Evolutionary conservation across 2,113 vertebrate genomes (phyloP), one percentile per base, ranked within the genome.

Genomic region (Pholis gunnellus): DNA sequence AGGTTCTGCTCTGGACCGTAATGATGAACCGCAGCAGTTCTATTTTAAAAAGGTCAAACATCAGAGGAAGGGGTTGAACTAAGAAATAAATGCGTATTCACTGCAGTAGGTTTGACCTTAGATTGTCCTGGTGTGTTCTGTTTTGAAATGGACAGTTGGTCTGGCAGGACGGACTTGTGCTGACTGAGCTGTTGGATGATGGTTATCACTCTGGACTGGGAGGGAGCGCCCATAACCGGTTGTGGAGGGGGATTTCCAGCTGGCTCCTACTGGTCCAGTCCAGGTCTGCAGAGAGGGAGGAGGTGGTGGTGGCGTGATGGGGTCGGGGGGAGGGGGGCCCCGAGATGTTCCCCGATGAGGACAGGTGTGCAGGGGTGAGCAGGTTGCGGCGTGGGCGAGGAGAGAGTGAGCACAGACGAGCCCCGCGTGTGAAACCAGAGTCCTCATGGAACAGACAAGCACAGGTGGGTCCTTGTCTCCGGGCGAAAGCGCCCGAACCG

Each of bases 391-490:
- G 64, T n/a, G 80, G 91, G 83, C 73, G 81, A 46, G 79, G 27
- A 29, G 75, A 50, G 78, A 4, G 48, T 18, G 80, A 65, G 82
- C 67, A 42, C 68, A 85, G 81, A 79, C 56, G 78, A 85, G 75
- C 44, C 72, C n/a, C 4, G 42, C 0, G 34, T 42, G 78, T 80
- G 81, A 84, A 81, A 89, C 31, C 77, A 70, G 83, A 85, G 81
- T 40, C 73, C 15, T 36, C 27, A n/a, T 9, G 59, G 83, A 91
- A 94, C 77, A 54, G 92, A 91, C 94, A 92, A 64, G 84, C 79
- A 84, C 95, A 95, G 94, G 94, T 95, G 95, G 88, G 81, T 81
- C 56, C 87, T 86, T 84, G 91, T 92, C 92, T 91, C 91, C 1
- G 86, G 89, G 92, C 85, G 82, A 89, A 93, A 91, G 86, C 87